Conservation (phyloP, 2,797 vertebrate genomes). For the Malurus splendens region DNA sequence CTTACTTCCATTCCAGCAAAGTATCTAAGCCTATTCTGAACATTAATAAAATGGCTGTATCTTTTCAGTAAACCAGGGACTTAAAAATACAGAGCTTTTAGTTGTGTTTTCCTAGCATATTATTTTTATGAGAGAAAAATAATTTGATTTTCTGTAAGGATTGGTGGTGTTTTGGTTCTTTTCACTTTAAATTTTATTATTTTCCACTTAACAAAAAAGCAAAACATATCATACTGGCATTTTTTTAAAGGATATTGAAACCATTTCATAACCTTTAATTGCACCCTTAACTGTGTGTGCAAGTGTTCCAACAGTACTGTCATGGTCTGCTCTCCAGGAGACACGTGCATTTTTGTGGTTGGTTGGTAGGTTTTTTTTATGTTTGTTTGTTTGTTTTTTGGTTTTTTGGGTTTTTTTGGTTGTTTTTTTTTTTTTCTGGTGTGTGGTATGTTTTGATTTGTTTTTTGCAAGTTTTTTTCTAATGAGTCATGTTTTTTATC, state of each 20-base stretch:
- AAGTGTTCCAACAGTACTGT: not conserved
- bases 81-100: not conserved
- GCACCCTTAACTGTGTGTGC: not conserved
- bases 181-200: not conserved
- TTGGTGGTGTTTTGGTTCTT: not conserved
- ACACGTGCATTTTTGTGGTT: not conserved
- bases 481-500: not conserved
- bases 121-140: not conserved
- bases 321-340: not conserved
- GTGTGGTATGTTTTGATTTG: not conserved
- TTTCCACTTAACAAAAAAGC: not conserved
- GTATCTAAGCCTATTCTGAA: not conserved
- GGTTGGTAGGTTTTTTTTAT: too few species aligned
- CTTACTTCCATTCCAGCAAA: not conserved
- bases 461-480: not conserved
- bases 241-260: not conserved
- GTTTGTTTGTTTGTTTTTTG: not conserved
- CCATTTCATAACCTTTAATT: not conserved
- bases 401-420: too few species aligned
- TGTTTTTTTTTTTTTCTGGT: not conserved
- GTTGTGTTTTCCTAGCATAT: not conserved
- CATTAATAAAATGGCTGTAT: not conserved
- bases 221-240: not conserved
- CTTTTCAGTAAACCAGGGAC: not conserved
- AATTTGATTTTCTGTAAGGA: not conserved